Evolutionary conservation across 2,888 invertebrate species (phyloP), one percentile per base, ranked within the genome.

Genomic region (Chloromyia formosa): DNA sequence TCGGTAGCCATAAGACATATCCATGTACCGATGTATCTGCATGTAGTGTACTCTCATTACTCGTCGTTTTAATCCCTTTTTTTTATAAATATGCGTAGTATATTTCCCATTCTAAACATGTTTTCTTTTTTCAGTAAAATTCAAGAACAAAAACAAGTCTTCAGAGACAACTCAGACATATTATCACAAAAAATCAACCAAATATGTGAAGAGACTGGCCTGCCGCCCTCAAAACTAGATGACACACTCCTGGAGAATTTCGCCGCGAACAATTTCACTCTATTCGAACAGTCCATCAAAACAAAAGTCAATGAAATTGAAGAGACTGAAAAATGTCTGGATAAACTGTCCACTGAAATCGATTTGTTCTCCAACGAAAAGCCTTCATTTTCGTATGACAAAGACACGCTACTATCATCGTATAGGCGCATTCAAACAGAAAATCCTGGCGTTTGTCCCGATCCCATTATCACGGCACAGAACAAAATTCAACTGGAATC

Each of bases 321-420:
- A 58, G 0, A 72, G 40, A 40, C 71, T 0, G 71, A 56, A 56
- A 40, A 42, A 16, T 35, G 60, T 4, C 74, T 82, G n/a, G 81
- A 82, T 7, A 35, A 71, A 0, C 78, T 80, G 0, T 76, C 81
- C 0, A 64, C 45, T 1, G 75, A 73, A 1, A 81, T 84, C 61
- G 83, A 84, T 40, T 78, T 77, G 4, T 83, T 84, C 68, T 80
- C 42, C 77, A 77, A 1, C 81, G 81, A 61, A 80, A 82, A 60
- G 49, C 78, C 1, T 79, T 80, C 20, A 78, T 80, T 9, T 81
- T 23, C 81, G 27, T 81, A 79, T 22, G 80, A 81, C 62, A 81
- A 81, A 27, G 80, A 81, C n/a, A 77, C 78, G 1, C 78, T 83
- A 1, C 79, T 80, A 1, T 75, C 75, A 2, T 79, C 82, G 1